Conservation (phyloP, 2,888 invertebrate genomes). For the Drosophila kuntzei region DNA sequence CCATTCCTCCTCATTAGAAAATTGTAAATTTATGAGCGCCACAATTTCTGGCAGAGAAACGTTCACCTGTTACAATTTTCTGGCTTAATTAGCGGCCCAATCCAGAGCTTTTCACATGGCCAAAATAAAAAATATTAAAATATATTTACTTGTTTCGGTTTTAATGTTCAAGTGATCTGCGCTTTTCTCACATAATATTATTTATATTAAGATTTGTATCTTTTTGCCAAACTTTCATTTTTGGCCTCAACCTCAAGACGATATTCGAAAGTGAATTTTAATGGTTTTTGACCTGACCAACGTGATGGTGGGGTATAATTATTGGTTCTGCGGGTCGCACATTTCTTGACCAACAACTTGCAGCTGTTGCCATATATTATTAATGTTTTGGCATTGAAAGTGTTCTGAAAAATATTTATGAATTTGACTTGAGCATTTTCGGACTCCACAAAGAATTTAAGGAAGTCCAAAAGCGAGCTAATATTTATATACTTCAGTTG, state of each 20-base stretch:
- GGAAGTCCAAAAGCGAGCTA: not conserved
- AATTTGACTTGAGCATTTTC: no score
- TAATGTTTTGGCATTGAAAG: slow-evolving; percentile 30
- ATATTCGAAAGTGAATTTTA: slow-evolving; percentile 68
- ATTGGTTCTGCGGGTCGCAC: slow-evolving; percentile 29
- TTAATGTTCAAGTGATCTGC: slow-evolving; percentile 8
- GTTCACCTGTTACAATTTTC: slow-evolving; percentile 16
- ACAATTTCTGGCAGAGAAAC: slow-evolving; percentile 32
- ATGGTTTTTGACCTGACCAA: slow-evolving; percentile 37
- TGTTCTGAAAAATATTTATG: slow-evolving; percentile 4
- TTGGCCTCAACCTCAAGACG: slow-evolving; percentile 39
- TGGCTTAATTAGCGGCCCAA: slow-evolving; percentile 45
- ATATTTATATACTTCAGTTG: not conserved
- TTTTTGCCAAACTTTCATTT: slow-evolving; percentile 59
- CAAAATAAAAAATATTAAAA: slow-evolving; percentile 22
- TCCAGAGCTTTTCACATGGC: slow-evolving; percentile 31
- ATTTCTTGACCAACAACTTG: not conserved
- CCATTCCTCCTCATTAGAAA: not conserved
- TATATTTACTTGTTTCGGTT: not conserved
- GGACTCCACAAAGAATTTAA: not conserved
- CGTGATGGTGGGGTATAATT: slow-evolving; percentile 14
- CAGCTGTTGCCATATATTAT: slow-evolving; percentile 3
- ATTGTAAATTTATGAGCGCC: slow-evolving; percentile 34
- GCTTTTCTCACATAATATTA: slow-evolving; percentile 40
- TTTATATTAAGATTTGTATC: slow-evolving; percentile 35